A percentile compares a stretch with the other conserved stretches of the same genome.
Evolutionary conservation across 2,113 vertebrate species (phyloP).

Genomic region (Bombycilla garrulus): DNA sequence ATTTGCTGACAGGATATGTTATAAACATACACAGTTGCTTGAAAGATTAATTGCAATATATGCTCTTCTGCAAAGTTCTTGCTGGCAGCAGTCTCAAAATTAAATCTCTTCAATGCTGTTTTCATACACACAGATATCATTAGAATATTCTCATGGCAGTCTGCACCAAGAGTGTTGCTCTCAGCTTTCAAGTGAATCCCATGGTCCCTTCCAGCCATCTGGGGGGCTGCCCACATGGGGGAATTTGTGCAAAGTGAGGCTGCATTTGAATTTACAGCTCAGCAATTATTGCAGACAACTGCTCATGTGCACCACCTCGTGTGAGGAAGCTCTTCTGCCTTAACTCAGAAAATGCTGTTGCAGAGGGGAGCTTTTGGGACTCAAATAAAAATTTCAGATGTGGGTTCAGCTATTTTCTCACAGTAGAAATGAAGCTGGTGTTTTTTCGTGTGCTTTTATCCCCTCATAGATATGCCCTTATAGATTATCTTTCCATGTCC

Average conservation of each 20-base stretch:
- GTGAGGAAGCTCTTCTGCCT: background rate
- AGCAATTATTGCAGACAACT: background rate
- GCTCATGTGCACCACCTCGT: background rate
- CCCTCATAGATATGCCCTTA: background rate
- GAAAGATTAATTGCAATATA: background rate
- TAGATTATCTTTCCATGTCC: background rate
- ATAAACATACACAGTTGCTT: background rate
- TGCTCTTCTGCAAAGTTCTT: background rate
- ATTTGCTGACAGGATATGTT: background rate
- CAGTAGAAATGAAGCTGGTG: background rate
- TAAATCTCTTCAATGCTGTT: background rate
- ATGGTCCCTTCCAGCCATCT: background rate
- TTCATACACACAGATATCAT: background rate
- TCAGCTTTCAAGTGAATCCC: background rate
- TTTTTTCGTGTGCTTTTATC: background rate
- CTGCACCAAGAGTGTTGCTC: fast-evolving
- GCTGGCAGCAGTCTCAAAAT: background rate
- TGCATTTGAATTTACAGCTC: background rate
- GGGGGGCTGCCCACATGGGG: background rate
- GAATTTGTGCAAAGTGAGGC: background rate
- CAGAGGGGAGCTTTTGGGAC: background rate
- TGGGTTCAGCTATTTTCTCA: background rate
- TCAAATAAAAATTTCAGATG: background rate
- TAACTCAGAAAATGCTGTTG: background rate
- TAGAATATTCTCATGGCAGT: background rate